These are phyloP conservation scores for Ovis canadensis DNA, from an alignment of 2,113 vertebrate genomes.

Conservation along the genomic window DNA sequence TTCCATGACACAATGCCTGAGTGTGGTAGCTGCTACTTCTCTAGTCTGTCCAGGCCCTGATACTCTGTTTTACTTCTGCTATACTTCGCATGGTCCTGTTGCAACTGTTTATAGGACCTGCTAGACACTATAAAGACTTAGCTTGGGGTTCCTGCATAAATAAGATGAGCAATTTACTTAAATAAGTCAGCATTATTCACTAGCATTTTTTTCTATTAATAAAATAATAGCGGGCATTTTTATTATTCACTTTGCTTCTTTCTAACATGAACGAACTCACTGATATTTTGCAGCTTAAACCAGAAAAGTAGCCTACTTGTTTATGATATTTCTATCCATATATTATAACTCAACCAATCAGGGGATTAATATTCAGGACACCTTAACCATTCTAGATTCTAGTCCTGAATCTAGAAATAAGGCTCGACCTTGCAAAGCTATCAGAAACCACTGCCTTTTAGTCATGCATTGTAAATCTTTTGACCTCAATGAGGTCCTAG, in stretches of 20 bases:
- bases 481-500: neutral
- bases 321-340: neutral
- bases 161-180: slow-evolving; percentile 1
- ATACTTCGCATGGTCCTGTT: neutral
- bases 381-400: neutral
- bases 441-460: neutral
- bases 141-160: neutral
- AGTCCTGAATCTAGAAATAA: neutral
- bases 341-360: neutral
- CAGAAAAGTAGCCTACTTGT: neutral
- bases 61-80: neutral
- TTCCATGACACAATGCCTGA: neutral
- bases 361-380: neutral
- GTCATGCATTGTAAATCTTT: neutral
- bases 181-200: neutral
- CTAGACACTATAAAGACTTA: neutral
- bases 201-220: neutral
- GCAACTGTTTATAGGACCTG: neutral
- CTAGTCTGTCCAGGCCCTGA: neutral
- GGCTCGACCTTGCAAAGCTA: neutral
- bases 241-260: slow-evolving; percentile 17
- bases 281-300: neutral
- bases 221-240: neutral
- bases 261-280: neutral
- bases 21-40: neutral